Base-by-base conservation (phyloP, 2,888 invertebrate genomes). In the Choristoneura rosaceana region DNA sequence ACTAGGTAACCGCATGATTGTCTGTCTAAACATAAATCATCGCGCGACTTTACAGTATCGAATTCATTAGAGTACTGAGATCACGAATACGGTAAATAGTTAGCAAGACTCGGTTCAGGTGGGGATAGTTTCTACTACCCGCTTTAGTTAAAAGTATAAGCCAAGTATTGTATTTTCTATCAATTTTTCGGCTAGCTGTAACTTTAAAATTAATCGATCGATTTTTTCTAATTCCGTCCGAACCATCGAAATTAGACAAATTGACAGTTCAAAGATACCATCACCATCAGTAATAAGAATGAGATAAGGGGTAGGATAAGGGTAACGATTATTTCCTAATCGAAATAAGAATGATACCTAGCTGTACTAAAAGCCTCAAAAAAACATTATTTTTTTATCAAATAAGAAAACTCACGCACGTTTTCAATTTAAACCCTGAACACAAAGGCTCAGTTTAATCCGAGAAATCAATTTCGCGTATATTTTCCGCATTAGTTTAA, bases 401-500 rank as follows among this genome's bases (percentile, higher is more conserved):
- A 14, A 47, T 7, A 55, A 25, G 10, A 25, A 55, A 10, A 25
- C 4, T 4, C 1, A 55, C 25, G 25, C 14, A 55, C 25, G 12
- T 55, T 61, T 61, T 61, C 61, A 41, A 61, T 61, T 17, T 5
- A 9, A 43, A 25, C 25, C 25, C n/a, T 17, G 25, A 71, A 71
- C 62, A 62, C 58, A 66, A 66, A 61, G 66, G 43, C 61, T 55
- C 41, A 52, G 55, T 63, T 62, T 38, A 58, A 58, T 17, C 47
- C 62, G 25, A 38, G 47, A 71, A 71, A 67, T 71, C 66, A 38
- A 66, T 65, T 52, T 41, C 14, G 41, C 65, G 50, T 60, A 45
- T 58, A 69, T 68, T 73, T 73, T 73, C 64, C 73, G 68, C 64
- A 64, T 68, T 60, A 50, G 60, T 59, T 64, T 60, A 71, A 62